Evolutionary conservation across 2,797 vertebrate species (phyloP).

Genomic region (Gadopsis marmoratus): DNA sequence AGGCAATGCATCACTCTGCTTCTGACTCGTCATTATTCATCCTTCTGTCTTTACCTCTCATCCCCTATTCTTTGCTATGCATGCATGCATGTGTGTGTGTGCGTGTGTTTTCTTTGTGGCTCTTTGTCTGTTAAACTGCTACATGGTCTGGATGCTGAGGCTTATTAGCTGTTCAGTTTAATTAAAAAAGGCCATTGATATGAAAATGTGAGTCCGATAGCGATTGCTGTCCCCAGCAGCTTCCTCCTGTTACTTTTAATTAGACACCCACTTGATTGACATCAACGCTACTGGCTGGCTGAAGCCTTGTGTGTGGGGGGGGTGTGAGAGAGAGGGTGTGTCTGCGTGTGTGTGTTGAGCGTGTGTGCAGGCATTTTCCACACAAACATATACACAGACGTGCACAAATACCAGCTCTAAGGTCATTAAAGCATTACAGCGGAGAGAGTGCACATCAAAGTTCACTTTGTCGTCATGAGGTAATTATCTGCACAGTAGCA

Average conservation of each 20-base stretch:
- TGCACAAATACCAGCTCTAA: conserved; percentile 73
- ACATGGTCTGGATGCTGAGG: conserved; percentile 89
- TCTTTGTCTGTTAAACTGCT: conserved; percentile 89
- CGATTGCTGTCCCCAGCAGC: conserved; percentile 88
- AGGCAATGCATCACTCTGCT: conserved; percentile 84
- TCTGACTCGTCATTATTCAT: conserved; percentile 84
- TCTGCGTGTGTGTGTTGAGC: conserved; percentile 19
- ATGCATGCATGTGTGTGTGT: conserved; percentile 56
- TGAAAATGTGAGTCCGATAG: conserved; percentile 90
- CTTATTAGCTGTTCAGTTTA: conserved; percentile 91
- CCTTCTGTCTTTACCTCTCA: conserved; percentile 82
- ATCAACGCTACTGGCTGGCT: conserved; percentile 80
- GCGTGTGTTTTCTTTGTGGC: conserved; percentile 73
- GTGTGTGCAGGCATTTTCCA: conserved; percentile 52
- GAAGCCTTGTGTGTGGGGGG: conserved; percentile 46
- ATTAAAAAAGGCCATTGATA: conserved; percentile 93
- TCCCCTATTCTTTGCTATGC: conserved; percentile 69
- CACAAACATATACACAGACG: conserved; percentile 51
- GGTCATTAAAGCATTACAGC: conserved; percentile 78
- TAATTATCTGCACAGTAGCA: conserved; percentile 79
- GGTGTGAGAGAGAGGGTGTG: conserved; percentile 3
- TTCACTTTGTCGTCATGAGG: conserved; percentile 84
- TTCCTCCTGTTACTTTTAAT: conserved; percentile 90
- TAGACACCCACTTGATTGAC: conserved; percentile 89
- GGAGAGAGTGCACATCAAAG: conserved; percentile 77